Evolutionary conservation across 2,113 vertebrate species (phyloP).

Genomic region (Ctenomys sociabilis): DNA sequence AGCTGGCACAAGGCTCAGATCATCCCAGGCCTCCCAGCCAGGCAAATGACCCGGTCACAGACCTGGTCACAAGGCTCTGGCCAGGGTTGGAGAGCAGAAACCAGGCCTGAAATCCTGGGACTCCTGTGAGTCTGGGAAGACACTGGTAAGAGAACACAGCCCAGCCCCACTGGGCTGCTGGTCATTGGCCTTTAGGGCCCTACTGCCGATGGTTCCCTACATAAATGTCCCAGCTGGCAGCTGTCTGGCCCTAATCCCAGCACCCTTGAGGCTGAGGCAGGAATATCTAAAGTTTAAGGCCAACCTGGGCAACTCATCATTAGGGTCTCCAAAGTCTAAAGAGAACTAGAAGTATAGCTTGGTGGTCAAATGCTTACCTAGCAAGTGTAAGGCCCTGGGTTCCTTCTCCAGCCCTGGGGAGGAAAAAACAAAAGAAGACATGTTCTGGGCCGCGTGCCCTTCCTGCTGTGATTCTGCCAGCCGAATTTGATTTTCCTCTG

Average conservation of each 20-base stretch:
- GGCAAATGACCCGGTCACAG: not conserved
- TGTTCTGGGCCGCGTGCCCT: not conserved
- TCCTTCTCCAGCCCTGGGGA: not conserved
- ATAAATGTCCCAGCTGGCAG: not conserved
- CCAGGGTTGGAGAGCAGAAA: not conserved
- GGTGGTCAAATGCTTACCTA: not conserved
- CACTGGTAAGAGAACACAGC: not conserved
- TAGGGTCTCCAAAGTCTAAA: not conserved
- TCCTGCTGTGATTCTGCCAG: not conserved
- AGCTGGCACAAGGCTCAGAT: not conserved
- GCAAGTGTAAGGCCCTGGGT: not conserved
- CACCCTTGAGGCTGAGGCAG: not conserved
- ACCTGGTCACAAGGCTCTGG: too few species aligned
- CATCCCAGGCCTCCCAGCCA: too few species aligned
- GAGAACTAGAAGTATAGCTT: not conserved
- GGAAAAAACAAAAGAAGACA: not conserved
- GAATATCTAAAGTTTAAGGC: not conserved
- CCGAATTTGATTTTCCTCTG: not conserved
- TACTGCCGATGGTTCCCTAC: not conserved
- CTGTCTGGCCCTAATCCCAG: not conserved
- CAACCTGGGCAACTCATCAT: not conserved
- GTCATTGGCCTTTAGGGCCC: not conserved
- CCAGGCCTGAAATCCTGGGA: not conserved
- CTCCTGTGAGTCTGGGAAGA: not conserved
- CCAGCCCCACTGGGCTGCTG: rapidly evolving